phyloP scores from a whole-genome alignment of 2,888 invertebrate genomes.

The Ptycholaimellus sp. region DNA sequence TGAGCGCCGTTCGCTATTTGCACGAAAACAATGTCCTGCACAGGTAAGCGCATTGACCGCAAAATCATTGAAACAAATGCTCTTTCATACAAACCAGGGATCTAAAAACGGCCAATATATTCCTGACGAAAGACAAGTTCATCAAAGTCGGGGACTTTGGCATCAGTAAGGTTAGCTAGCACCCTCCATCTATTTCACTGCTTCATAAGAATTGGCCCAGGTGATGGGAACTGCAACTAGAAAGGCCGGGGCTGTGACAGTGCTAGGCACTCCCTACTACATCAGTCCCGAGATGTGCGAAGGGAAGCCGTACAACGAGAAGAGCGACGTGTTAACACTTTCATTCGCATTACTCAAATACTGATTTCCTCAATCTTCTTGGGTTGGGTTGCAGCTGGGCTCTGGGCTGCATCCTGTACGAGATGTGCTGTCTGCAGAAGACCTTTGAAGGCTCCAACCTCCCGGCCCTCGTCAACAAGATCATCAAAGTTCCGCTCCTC shows the following conservation, averaged over 20 bases:
- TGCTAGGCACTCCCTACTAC: constrained; percentile 33
- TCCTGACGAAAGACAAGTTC: constrained; percentile 41
- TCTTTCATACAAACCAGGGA: constrained; percentile 32
- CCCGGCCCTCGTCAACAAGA: constrained; percentile 47
- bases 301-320: constrained; percentile 48
- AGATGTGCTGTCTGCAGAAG: constrained; percentile 45
- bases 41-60: constrained; percentile 19
- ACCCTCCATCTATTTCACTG: no score
- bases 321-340: constrained; percentile 52
- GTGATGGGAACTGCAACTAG: constrained; percentile 35
- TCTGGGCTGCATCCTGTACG: constrained; percentile 46
- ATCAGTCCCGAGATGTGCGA: constrained; percentile 38
- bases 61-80: background rate
- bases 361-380: no score
- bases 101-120: constrained; percentile 49
- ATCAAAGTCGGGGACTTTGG: constrained; percentile 52
- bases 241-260: constrained; percentile 30
- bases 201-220: constrained; percentile 26
- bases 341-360: constrained; percentile 42
- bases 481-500: constrained; percentile 37
- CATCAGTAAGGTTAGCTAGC: constrained; percentile 47
- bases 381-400: no score
- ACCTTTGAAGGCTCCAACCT: constrained; percentile 49
- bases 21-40: constrained; percentile 42
- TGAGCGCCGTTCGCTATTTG: constrained; percentile 44